Evolutionary conservation across 1,140 invertebrate genomes (phyloP).

Genomic region (Diachasma alloeum): DNA sequence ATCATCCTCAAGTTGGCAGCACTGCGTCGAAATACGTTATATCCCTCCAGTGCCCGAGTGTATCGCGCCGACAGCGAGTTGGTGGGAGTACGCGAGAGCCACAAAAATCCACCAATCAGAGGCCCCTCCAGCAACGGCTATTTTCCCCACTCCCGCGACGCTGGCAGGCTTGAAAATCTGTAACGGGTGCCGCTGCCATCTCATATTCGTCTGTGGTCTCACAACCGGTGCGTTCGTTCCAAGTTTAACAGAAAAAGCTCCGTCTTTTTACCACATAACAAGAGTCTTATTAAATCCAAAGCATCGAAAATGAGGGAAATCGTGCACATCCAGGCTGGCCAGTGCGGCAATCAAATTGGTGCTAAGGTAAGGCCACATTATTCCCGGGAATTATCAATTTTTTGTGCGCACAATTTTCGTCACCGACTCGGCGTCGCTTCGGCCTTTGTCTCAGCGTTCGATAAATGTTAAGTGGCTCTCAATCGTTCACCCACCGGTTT

Average conservation of each 20-base stretch:
- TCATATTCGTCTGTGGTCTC: constrained; percentile 38
- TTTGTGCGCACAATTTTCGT: not conserved
- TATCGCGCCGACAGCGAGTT: not conserved
- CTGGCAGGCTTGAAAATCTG: constrained; percentile 57
- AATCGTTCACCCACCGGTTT: not conserved
- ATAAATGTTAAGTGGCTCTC: not conserved
- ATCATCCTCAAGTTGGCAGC: not conserved
- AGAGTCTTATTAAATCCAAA: constrained; percentile 10
- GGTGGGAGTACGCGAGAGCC: not conserved
- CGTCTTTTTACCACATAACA: constrained; percentile 12
- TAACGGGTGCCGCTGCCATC: constrained; percentile 53
- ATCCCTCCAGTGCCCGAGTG: not conserved
- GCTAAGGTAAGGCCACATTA: constrained; percentile 74
- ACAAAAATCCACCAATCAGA: constrained; percentile 42
- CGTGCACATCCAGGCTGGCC: constrained; percentile 86
- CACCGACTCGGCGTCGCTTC: constrained; percentile 4
- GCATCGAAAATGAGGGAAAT: constrained; percentile 84
- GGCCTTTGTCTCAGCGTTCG: constrained; percentile 5
- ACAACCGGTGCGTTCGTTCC: constrained; percentile 23
- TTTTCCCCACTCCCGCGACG: constrained; percentile 30
- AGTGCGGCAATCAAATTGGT: constrained; percentile 91
- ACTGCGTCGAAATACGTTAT: not conserved
- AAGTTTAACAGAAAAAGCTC: constrained; percentile 14
- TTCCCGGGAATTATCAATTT: not conserved
- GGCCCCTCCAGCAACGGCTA: constrained; percentile 12